Evolutionary conservation across 1,140 invertebrate genomes (phyloP).

Genomic region (Coboldia fuscipes): DNA sequence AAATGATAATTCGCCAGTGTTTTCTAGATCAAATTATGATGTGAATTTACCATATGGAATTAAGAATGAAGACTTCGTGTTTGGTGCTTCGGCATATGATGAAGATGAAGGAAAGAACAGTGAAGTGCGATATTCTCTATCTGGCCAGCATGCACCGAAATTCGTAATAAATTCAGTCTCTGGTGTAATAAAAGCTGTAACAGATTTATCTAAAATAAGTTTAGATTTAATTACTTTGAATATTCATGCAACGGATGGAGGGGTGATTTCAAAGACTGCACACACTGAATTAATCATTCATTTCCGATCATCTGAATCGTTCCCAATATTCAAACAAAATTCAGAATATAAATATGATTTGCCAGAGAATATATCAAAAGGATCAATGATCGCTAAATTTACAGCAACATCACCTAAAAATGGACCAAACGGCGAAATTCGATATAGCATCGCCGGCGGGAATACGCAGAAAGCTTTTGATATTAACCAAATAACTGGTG

Average conservation of each 20-base stretch:
- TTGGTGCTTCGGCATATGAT: constrained; percentile 65
- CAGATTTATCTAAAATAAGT: constrained; percentile 24
- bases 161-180: constrained; percentile 57
- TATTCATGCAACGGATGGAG: constrained; percentile 49
- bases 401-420: constrained; percentile 51
- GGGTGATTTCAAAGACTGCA: constrained; percentile 34
- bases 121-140: constrained; percentile 51
- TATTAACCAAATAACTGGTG: constrained; percentile 57
- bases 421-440: constrained; percentile 38
- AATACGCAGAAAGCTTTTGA: constrained; percentile 68
- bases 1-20: constrained; percentile 73
- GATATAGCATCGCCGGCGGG: constrained; percentile 75
- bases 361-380: constrained; percentile 54
- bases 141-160: constrained; percentile 49
- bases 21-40: constrained; percentile 44
- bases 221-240: constrained; percentile 35
- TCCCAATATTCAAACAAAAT: constrained; percentile 47
- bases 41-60: constrained; percentile 61
- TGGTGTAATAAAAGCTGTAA: constrained; percentile 57
- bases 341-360: constrained; percentile 48
- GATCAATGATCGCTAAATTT: constrained; percentile 45
- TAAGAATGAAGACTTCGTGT: constrained; percentile 58
- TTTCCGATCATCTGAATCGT: constrained; percentile 44
- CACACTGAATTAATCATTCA: constrained; percentile 44
- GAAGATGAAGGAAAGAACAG: constrained; percentile 60